These are phyloP conservation scores for Microtus montanus DNA, from an alignment of 2,113 vertebrate species.

Conservation along the genomic window DNA sequence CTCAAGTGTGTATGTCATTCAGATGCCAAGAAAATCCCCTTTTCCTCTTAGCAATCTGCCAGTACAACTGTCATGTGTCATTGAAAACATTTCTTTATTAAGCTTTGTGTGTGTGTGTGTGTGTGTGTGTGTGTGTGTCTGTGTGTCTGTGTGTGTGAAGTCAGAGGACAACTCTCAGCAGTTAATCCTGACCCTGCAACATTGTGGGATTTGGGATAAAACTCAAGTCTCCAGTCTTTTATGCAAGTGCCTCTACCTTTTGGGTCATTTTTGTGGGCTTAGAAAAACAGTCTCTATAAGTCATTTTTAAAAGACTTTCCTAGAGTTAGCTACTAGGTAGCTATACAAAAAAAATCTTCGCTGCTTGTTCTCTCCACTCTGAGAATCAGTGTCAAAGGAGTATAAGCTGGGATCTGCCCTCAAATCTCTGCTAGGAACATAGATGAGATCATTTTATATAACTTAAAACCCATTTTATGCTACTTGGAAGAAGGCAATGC, in stretches of 20 bases:
- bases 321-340: not conserved
- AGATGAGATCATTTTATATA: not conserved
- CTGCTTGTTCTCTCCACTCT: not conserved
- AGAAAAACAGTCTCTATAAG: not conserved
- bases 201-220: not conserved
- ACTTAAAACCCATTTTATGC: not conserved
- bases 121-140: not conserved
- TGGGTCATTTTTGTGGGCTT: not conserved
- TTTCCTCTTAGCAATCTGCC: not conserved
- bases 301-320: not conserved
- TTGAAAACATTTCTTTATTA: not conserved
- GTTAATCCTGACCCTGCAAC: not conserved
- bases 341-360: not conserved
- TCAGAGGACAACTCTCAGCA: not conserved
- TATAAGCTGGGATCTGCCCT: not conserved
- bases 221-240: not conserved
- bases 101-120: not conserved
- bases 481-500: not conserved
- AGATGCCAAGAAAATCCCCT: not conserved
- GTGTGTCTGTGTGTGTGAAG: not conserved
- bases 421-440: not conserved
- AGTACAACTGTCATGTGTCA: not conserved
- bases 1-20: not conserved
- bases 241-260: not conserved
- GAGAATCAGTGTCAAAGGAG: not conserved